Percentiles rank a stretch among this genome's conserved stretches.
Conservation (phyloP, 1,140 invertebrate species). For the Eulimnadia texana region DNA sequence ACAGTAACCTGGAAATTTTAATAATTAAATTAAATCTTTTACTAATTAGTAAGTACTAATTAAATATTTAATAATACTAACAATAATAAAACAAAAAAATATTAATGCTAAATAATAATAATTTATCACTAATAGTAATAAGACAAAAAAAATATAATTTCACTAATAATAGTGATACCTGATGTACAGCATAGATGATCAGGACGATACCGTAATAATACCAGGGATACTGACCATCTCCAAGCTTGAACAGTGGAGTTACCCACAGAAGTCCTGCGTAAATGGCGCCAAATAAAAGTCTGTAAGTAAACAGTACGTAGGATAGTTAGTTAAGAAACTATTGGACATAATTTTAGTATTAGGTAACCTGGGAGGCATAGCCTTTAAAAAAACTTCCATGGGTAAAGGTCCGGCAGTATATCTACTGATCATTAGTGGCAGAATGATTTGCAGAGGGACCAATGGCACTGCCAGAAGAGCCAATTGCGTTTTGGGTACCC, state of each 20-base stretch:
- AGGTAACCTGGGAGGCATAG: constrained; percentile 63
- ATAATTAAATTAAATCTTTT: not conserved
- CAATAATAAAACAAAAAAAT: not conserved
- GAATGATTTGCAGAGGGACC: constrained; percentile 83
- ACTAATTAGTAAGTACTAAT: not conserved
- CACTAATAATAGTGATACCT: constrained; percentile 49
- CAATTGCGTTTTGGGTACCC: constrained; percentile 87
- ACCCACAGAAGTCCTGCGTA: constrained; percentile 70
- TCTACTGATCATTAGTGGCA: constrained; percentile 75
- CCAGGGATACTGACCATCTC: constrained; percentile 48
- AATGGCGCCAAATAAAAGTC: constrained; percentile 67
- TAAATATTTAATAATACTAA: constrained; percentile 2
- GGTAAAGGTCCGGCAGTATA: constrained; percentile 79
- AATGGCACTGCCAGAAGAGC: constrained; percentile 82
- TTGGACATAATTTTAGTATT: too few species aligned
- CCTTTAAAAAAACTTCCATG: constrained; percentile 73
- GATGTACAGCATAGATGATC: constrained; percentile 69
- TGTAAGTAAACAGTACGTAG: constrained; percentile 26
- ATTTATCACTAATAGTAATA: not conserved
- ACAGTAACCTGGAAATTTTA: constrained; percentile 37
- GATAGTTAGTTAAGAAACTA: not conserved
- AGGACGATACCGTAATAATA: constrained; percentile 71
- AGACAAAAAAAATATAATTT: not conserved
- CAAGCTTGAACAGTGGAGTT: constrained; percentile 52
- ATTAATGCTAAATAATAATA: not conserved